These are phyloP conservation scores for Capreolus pygargus DNA, from an alignment of 2,113 vertebrate species.

Conservation along the genomic window DNA sequence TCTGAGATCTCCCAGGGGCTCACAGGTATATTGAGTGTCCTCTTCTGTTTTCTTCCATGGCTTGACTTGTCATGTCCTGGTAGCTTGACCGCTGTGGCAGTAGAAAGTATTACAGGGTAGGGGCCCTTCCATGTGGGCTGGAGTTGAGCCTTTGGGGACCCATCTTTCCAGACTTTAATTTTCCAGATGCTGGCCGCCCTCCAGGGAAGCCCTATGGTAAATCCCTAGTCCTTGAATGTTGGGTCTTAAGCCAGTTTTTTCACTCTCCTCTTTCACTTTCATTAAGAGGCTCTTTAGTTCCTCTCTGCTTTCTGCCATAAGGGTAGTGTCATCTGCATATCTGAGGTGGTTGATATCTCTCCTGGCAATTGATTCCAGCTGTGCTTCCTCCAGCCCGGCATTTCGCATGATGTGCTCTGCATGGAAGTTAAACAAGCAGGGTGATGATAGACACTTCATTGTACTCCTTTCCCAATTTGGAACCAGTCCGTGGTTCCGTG, in stretches of 20 bases:
- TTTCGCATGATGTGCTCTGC: neutral
- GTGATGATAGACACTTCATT: accelerated
- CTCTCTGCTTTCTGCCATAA: neutral
- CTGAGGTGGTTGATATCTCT: neutral
- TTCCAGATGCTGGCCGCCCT: neutral
- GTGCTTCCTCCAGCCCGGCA: neutral
- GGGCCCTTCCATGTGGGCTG: neutral
- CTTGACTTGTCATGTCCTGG: neutral
- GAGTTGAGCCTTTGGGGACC: neutral
- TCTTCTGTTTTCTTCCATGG: neutral
- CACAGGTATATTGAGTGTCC: neutral
- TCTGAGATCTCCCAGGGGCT: neutral
- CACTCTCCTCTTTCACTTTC: neutral
- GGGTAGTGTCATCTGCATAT: neutral
- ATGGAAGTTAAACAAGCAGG: neutral
- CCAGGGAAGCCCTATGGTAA: neutral
- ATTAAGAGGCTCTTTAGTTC: neutral
- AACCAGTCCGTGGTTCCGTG: neutral
- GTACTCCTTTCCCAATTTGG: neutral
- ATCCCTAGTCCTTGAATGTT: neutral
- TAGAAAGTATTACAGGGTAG: neutral
- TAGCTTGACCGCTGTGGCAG: neutral
- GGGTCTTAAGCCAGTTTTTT: neutral
- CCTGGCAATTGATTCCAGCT: neutral
- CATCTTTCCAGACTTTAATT: neutral